These are phyloP conservation scores for Eueides isabella DNA, from an alignment of 1,140 invertebrate genomes.

Conservation along the genomic window DNA sequence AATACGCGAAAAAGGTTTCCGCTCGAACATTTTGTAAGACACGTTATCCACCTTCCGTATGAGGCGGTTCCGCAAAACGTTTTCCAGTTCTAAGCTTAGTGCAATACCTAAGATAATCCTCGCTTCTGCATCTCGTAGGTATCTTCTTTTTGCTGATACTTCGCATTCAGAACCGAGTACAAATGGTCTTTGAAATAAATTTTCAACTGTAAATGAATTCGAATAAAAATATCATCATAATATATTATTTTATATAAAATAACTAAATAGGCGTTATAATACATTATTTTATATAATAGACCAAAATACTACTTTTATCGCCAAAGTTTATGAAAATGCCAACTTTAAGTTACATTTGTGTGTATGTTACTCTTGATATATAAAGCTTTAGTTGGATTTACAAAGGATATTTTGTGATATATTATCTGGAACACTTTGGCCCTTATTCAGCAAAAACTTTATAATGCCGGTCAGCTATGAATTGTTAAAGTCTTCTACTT, in stretches of 20 bases:
- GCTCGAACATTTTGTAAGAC: constrained; percentile 50
- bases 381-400: constrained; percentile 30
- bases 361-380: constrained; percentile 33
- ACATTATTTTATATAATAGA: background rate
- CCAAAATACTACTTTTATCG: constrained; percentile 12
- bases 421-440: constrained; percentile 34
- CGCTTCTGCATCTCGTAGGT: constrained; percentile 49
- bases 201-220: background rate
- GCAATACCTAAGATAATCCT: constrained; percentile 60
- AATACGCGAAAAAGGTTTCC: constrained; percentile 51
- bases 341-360: background rate
- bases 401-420: constrained; percentile 26
- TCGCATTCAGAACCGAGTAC: constrained; percentile 27
- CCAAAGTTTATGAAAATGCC: background rate
- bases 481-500: constrained; percentile 37
- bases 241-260: too few relatives aligned
- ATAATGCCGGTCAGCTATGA: constrained; percentile 35
- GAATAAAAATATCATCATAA: background rate
- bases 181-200: constrained; percentile 13
- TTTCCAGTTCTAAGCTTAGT: constrained; percentile 27
- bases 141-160: constrained; percentile 46
- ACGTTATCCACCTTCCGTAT: constrained; percentile 43
- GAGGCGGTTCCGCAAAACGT: constrained; percentile 9
- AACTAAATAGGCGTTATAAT: too few relatives aligned
- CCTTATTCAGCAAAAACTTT: constrained; percentile 41